These are phyloP conservation scores for Paralvinella palmiformis DNA, from an alignment of 1,140 invertebrate species.

Conservation along the genomic window DNA sequence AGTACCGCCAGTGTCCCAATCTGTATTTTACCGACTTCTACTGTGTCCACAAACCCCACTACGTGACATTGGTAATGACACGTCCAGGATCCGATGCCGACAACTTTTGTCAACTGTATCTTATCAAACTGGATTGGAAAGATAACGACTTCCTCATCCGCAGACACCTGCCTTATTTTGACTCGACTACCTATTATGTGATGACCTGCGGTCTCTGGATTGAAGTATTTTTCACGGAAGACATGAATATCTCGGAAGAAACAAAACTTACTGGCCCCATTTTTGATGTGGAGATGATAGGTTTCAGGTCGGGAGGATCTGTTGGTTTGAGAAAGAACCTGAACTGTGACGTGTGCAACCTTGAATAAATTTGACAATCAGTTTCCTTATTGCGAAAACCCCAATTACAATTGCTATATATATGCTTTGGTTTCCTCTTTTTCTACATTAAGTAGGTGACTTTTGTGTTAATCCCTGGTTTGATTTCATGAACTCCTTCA, in stretches of 20 bases:
- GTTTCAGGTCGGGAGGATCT: too few species aligned
- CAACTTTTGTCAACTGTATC: slow-evolving; percentile 4
- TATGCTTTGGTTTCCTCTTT: too few species aligned
- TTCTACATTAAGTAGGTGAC: too few species aligned
- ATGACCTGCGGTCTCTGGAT: too few species aligned
- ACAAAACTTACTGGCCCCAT: slow-evolving; percentile 5
- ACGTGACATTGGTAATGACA: slow-evolving; percentile 14
- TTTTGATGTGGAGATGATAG: too few species aligned
- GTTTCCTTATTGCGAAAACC: too few species aligned
- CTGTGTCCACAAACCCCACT: slow-evolving; percentile 12
- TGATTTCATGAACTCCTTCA: too few species aligned
- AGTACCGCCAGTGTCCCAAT: background rate
- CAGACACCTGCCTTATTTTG: background rate
- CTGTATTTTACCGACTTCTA: slow-evolving; percentile 20
- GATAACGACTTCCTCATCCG: slow-evolving; percentile 6
- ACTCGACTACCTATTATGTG: background rate
- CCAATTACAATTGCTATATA: too few species aligned
- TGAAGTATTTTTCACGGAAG: background rate
- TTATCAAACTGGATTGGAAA: background rate
- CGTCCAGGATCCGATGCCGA: slow-evolving; percentile 8
- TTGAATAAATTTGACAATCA: too few species aligned
- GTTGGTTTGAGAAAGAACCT: background rate
- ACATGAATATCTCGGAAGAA: background rate
- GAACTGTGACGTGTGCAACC: slow-evolving; percentile 1
- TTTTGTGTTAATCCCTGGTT: too few species aligned